Base-by-base conservation (phyloP, 2,797 vertebrate species). In the Myripristis jacobus region DNA sequence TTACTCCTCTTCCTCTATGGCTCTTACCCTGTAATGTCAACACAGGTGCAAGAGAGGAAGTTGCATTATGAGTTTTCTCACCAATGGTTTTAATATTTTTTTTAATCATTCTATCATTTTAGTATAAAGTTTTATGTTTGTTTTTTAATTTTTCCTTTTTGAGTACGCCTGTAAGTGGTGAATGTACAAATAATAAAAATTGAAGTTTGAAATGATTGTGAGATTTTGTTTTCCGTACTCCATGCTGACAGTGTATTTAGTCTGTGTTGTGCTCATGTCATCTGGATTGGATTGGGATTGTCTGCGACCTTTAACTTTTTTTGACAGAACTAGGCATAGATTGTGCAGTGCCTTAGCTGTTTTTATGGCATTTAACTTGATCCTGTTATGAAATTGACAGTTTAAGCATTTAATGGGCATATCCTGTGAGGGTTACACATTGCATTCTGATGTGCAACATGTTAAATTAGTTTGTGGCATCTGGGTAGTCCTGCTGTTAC, bases 151-250 rank as follows among this genome's bases (percentile, higher is more conserved):
- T 88, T 90, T 81, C 67, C 86, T 87, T 88, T 93, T 93, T 91
- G 89, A 91, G 91, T 93, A 93, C 93, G 89, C 94, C 91, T 92
- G 92, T 94, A 91, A 94, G 91, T 94, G 93, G 93, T 95, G 93
- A 94, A 95, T 95, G 94, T 95, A 95, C 89, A 94, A 95, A 95
- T 92, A 94, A 94, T 93, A 94, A 88, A 93, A 94, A 93, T 77
- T 89, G 83, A 92, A 85, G 62, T 91, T 91, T 92, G 83, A 91
- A 84, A 84, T 77, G 43, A 67, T 58, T 73, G 79, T 79, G 36
- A 65, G 0, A 11, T 77, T 77, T 86, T 5, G n/a, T 61, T 74
- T 71, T 79, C 19, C 13, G 0, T 25, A 70, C 12, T 73, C 24
- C 3, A 8, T 13, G 18, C 15, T 4, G 6, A 13, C n/a, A 4